These are phyloP conservation scores for Synergus gifuensis DNA, from an alignment of 2,888 invertebrate species.

Conservation along the genomic window DNA sequence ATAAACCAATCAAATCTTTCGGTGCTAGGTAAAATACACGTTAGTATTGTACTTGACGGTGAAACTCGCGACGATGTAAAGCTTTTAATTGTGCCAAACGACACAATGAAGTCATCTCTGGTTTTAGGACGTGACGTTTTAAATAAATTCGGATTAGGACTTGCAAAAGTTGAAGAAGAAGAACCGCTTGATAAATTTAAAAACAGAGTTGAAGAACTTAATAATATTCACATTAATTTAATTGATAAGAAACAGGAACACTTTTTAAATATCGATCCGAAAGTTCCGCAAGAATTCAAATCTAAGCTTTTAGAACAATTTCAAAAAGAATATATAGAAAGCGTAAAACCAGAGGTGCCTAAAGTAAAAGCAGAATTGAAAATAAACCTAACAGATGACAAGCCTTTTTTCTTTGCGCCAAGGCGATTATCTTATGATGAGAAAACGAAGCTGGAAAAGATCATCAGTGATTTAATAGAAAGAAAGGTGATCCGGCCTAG, in stretches of 20 bases:
- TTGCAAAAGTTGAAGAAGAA: too few species aligned
- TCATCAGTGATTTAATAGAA: slow-evolving; percentile 43
- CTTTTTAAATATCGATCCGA: background rate
- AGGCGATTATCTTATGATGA: too few species aligned
- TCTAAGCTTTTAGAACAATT: background rate
- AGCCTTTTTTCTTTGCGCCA: too few species aligned
- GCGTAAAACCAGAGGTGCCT: background rate
- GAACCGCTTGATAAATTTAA: background rate
- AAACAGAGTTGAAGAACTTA: background rate
- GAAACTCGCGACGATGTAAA: too few species aligned
- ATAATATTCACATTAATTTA: background rate
- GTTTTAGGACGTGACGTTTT: background rate
- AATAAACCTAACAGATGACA: too few species aligned
- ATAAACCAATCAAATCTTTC: background rate
- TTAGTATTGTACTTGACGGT: background rate
- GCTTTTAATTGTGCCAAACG: background rate
- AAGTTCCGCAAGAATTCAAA: background rate
- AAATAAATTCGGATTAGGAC: background rate
- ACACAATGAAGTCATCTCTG: background rate
- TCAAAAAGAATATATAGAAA: background rate
- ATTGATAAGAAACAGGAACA: background rate
- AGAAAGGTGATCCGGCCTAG: slow-evolving; percentile 48
- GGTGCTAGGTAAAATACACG: too few species aligned
- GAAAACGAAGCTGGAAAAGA: slow-evolving; percentile 42
- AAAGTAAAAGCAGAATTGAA: too few species aligned